Conservation (phyloP, 2,888 invertebrate species). For the Clitarchus hookeri region DNA sequence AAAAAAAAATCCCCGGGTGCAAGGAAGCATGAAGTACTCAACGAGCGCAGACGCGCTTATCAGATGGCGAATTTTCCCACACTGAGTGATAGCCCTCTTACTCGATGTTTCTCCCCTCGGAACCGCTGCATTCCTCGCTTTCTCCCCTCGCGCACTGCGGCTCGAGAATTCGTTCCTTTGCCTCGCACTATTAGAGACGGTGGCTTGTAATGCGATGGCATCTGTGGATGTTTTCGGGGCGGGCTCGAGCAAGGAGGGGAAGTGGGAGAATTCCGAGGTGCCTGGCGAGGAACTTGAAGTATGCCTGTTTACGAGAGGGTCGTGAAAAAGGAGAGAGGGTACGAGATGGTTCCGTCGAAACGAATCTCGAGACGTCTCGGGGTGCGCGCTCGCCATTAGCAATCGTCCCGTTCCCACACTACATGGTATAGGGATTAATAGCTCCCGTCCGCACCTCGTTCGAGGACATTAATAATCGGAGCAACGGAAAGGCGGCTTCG, state of each 20-base stretch:
- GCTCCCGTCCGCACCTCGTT: background rate
- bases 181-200: background rate
- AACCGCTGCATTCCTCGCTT: too few relatives aligned
- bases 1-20: background rate
- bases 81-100: background rate
- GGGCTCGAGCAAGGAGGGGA: background rate
- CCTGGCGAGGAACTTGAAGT: background rate
- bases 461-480: background rate
- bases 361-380: background rate
- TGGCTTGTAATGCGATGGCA: background rate
- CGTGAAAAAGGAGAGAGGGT: background rate
- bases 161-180: background rate
- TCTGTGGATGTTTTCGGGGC: background rate
- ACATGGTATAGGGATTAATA: background rate
- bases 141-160: background rate
- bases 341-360: background rate
- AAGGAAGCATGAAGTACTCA: background rate
- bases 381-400: background rate
- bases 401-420: background rate
- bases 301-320: background rate
- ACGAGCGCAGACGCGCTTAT: background rate
- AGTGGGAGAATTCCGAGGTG: background rate
- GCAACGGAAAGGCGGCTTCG: background rate
- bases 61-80: slow-evolving; percentile 5
- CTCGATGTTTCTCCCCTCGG: background rate